phyloP scores from a whole-genome alignment of 2,797 vertebrate genomes.

The Coracias cyanogaster region DNA sequence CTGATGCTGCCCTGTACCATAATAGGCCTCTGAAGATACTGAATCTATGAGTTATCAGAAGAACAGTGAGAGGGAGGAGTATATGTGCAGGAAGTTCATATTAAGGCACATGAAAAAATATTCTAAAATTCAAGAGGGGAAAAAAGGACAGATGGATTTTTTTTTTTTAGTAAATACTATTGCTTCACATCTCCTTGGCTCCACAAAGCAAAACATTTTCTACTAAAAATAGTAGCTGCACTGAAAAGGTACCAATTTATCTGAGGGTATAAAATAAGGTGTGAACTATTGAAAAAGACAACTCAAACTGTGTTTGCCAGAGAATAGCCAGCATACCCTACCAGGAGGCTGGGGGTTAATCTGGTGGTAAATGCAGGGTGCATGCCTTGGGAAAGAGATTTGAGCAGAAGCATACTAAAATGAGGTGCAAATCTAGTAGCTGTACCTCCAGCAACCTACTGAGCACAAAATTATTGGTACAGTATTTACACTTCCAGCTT shows the following conservation, averaged over 20 bases:
- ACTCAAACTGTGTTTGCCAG: slow-evolving; percentile 59
- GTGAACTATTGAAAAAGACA: slow-evolving; percentile 69
- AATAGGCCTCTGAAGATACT: slow-evolving; percentile 28
- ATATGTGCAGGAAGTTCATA: slow-evolving; percentile 34
- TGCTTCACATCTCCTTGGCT: slow-evolving; percentile 75
- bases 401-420: background rate
- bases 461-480: background rate
- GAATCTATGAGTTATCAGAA: slow-evolving; percentile 44
- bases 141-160: slow-evolving; percentile 75
- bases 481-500: background rate
- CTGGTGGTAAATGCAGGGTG: background rate
- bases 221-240: slow-evolving; percentile 69
- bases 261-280: slow-evolving; percentile 71
- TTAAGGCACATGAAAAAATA: slow-evolving; percentile 53
- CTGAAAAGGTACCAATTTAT: slow-evolving; percentile 72
- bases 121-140: slow-evolving; percentile 70
- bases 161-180: slow-evolving; percentile 64
- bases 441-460: background rate
- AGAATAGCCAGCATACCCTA: slow-evolving; percentile 42
- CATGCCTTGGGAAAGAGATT: background rate
- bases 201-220: slow-evolving; percentile 67
- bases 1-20: background rate
- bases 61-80: background rate
- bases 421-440: slow-evolving; percentile 3
- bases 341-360: background rate